Base-by-base conservation (phyloP, 2,797 vertebrate genomes). In the Lemur catta region DNA sequence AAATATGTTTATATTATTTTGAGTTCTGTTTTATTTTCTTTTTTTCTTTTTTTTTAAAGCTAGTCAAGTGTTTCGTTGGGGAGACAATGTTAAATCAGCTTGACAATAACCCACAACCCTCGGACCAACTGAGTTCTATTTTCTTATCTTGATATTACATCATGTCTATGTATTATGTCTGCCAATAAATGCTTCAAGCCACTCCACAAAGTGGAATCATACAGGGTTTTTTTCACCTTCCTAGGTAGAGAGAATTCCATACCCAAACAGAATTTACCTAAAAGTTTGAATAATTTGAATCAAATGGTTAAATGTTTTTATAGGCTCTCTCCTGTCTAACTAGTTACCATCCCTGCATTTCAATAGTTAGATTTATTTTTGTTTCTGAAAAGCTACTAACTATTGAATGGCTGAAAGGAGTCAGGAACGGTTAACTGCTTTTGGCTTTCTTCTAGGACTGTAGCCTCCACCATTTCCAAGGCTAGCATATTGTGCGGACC, bases 401-500 rank as follows among this genome's bases (percentile, higher is more conserved):
- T 81, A 69, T 24, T 84, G 81, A 93, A 61, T 33, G 55, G 33
- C 48, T 55, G 43, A n/a, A 79, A 43, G 14, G 17, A 89, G 28
- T 57, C 17, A 63, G 48, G 38, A 93, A 8, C 57, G 17, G 7
- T 72, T 33, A 41, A 4, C 4, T 94, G 24, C 48, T 65, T 86
- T 89, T 89, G 48, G 67, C 48, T 82, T 88, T 43, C 30, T 95
- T 78, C 28, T 59, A 92, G 17, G 11, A 17, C 61, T n/a, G 1
- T 38, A 57, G n/a, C 26, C 20, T 63, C 35, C 6, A 26, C 20
- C n/a, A 65, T 89, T 91, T 94, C 63, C 43, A 82, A 61, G 61
- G 93, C 74, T 72, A 67, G 88, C 59, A 88, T 85, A 96, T 91
- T 90, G 79, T 94, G 75, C 61, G 43, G 84, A 97, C 63, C 52